A percentile compares a stretch with the other conserved stretches of the same genome.
Evolutionary conservation across 1,140 invertebrate genomes (phyloP).

Genomic region (Drosophila kepulauana): DNA sequence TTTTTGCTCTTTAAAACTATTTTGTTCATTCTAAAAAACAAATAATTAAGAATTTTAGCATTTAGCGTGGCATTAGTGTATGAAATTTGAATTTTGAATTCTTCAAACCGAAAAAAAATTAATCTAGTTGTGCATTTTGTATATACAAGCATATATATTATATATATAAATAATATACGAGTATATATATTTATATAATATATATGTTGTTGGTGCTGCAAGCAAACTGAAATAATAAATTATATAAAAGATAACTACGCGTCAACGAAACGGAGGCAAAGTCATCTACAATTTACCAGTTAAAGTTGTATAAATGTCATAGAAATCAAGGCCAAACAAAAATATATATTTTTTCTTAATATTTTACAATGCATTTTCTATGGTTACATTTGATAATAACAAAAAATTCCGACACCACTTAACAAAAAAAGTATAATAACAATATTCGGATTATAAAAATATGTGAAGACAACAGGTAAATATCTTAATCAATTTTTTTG

Average conservation of each 20-base stretch:
- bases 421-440: neutral
- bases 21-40: slow-evolving; percentile 50
- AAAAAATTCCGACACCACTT: neutral
- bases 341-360: slow-evolving; percentile 48
- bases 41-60: slow-evolving; percentile 61
- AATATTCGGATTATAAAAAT: too few relatives aligned
- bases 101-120: slow-evolving; percentile 57
- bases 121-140: slow-evolving; percentile 80
- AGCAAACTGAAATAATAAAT: slow-evolving; percentile 65
- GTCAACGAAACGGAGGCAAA: slow-evolving; percentile 45
- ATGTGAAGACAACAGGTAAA: too few relatives aligned
- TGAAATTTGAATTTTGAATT: slow-evolving; percentile 77
- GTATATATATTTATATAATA: slow-evolving; percentile 30
- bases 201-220: slow-evolving; percentile 79
- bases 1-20: slow-evolving; percentile 57
- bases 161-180: slow-evolving; percentile 39
- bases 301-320: slow-evolving; percentile 64
- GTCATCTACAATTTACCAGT: slow-evolving; percentile 56
- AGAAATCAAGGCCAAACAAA: slow-evolving; percentile 47
- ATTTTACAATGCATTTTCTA: slow-evolving; percentile 36
- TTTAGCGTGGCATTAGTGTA: slow-evolving; percentile 64
- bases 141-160: slow-evolving; percentile 63
- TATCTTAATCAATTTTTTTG: too few relatives aligned
- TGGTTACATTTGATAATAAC: slow-evolving; percentile 4
- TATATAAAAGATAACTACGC: slow-evolving; percentile 26